These are phyloP conservation scores for Myiagra hebetior DNA, from an alignment of 2,113 vertebrate genomes.

Conservation along the genomic window DNA sequence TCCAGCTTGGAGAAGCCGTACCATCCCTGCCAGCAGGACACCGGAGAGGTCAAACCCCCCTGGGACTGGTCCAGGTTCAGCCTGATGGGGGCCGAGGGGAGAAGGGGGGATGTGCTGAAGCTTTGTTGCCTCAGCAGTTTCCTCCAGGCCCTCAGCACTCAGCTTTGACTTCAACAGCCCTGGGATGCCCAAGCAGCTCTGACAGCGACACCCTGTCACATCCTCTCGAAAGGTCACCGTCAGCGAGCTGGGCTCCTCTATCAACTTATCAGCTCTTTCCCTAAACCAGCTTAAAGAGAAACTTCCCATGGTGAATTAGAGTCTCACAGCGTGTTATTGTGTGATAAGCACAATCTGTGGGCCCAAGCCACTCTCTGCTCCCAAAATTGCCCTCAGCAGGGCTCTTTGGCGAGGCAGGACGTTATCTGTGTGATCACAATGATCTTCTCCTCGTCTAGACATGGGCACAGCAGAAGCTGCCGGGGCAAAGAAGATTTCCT, in stretches of 20 bases:
- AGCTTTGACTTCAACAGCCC: not conserved
- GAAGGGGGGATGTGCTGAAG: not conserved
- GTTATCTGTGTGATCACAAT: not conserved
- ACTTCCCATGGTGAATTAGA: conserved; percentile 37
- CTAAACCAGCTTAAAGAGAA: conserved; percentile 12
- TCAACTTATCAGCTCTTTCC: conserved; percentile 6
- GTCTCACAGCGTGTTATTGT: not conserved
- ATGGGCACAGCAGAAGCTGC: not conserved
- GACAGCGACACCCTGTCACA: not conserved
- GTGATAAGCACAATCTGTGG: conserved; percentile 35
- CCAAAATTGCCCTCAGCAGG: not conserved
- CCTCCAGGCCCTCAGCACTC: not conserved
- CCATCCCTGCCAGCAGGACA: not conserved
- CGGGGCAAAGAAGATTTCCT: not conserved
- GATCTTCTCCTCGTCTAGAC: not conserved
- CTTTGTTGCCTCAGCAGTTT: not conserved
- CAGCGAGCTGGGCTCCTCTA: not conserved
- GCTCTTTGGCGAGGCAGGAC: not conserved
- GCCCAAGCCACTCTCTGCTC: not conserved
- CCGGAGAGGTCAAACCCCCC: no score
- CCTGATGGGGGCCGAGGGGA: not conserved
- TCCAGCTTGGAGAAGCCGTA: not conserved
- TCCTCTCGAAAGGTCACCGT: conserved; percentile 44
- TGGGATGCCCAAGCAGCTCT: not conserved
- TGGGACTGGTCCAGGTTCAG: not conserved